Conservation (phyloP, 2,113 vertebrate genomes). For the Phainopepla nitens region DNA sequence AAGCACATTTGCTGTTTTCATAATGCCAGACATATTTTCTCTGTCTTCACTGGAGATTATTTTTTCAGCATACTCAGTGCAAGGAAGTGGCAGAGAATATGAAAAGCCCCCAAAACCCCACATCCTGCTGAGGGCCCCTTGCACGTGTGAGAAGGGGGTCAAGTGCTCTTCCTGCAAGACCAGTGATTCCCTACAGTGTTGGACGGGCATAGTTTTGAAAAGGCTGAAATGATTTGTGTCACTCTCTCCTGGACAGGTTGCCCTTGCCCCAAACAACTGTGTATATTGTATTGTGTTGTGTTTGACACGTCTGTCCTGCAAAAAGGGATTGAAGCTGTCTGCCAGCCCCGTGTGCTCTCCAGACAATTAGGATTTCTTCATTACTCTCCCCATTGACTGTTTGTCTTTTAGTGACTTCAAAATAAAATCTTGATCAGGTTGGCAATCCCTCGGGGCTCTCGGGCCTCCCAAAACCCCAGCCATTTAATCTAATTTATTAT, state of each 20-base stretch:
- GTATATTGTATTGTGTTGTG: rapidly evolving
- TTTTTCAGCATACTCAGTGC: rapidly evolving
- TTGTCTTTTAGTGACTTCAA: constrained; percentile 3
- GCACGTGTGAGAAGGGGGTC: rapidly evolving
- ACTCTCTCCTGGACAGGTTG: not conserved
- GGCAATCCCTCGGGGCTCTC: not conserved
- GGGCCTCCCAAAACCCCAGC: not conserved
- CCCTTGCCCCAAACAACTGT: not conserved
- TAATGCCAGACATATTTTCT: not conserved
- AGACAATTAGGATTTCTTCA: constrained; percentile 22
- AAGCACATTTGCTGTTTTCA: not conserved
- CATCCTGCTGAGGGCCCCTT: not conserved
- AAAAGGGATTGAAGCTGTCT: not conserved
- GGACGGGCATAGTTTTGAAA: rapidly evolving
- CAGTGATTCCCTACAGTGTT: not conserved
- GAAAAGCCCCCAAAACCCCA: not conserved
- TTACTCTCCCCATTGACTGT: not conserved
- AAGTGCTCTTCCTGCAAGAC: not conserved
- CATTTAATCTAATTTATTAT: not conserved
- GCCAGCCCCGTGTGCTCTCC: not conserved
- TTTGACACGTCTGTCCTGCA: not conserved
- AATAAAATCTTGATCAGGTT: constrained; percentile 31
- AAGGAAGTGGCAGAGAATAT: not conserved
- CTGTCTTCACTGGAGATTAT: not conserved
- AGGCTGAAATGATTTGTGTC: not conserved